phyloP scores from a whole-genome alignment of 1,140 invertebrate species.

The Wiebesia pumilae region DNA sequence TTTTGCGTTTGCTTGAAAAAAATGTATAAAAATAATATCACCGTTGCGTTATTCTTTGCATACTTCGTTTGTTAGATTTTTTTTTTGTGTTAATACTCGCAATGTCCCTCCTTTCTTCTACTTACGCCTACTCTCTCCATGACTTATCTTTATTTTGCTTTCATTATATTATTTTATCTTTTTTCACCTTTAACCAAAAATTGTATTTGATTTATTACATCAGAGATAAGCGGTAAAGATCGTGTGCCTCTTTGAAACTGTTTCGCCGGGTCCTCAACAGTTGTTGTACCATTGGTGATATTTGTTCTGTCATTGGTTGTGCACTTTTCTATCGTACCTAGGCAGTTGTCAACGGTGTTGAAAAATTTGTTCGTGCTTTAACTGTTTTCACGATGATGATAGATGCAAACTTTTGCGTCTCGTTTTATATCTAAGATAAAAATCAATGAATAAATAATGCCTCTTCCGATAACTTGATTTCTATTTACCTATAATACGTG shows the following conservation, averaged over 20 bases:
- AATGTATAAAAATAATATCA: no score
- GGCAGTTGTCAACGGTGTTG: background rate
- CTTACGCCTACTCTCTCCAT: no score
- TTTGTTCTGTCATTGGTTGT: background rate
- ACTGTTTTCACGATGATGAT: background rate
- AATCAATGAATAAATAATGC: background rate
- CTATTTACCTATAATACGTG: no score
- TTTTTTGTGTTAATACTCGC: no score
- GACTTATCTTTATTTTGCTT: no score
- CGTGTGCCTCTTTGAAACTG: background rate
- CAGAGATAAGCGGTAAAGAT: constrained; percentile 21
- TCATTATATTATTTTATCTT: background rate
- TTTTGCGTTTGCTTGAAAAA: no score
- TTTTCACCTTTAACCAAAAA: background rate
- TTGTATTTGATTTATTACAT: background rate
- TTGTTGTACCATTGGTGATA: background rate
- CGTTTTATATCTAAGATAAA: background rate
- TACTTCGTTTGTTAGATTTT: no score
- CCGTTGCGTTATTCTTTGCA: no score
- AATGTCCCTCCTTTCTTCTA: no score
- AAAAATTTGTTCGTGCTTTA: background rate
- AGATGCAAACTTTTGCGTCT: background rate
- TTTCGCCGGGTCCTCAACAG: background rate
- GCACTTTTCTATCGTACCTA: background rate
- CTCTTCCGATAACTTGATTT: background rate